phyloP scores from a whole-genome alignment of 2,113 vertebrate genomes.

The Ageneiosus marmoratus region DNA sequence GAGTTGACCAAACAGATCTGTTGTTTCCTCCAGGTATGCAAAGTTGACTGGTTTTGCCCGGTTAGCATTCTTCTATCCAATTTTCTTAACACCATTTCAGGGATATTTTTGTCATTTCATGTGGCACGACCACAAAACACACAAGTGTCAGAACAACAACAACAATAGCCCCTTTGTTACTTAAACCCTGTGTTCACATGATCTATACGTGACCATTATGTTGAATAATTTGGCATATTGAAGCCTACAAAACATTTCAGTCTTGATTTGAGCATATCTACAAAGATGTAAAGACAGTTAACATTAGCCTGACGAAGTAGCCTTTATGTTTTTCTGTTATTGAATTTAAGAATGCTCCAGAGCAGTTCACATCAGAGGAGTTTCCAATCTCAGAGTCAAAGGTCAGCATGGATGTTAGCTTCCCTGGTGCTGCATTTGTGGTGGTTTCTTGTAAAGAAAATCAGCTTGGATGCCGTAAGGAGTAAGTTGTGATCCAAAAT shows the following conservation, averaged over 20 bases:
- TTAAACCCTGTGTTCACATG: neutral
- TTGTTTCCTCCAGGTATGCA: constrained; percentile 87
- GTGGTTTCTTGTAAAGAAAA: constrained; percentile 95
- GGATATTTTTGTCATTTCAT: neutral
- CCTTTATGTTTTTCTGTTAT: neutral
- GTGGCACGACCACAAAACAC: no score
- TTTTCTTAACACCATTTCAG: neutral
- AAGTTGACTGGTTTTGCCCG: neutral
- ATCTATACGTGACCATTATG: neutral
- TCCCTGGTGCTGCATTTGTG: constrained; percentile 94
- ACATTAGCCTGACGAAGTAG: neutral
- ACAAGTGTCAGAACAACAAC: neutral
- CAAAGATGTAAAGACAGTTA: neutral
- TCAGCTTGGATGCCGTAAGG: constrained; percentile 93
- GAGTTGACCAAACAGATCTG: constrained; percentile 96
- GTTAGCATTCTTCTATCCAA: neutral
- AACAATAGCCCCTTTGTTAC: neutral
- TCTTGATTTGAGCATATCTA: neutral
- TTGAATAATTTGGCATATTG: neutral
- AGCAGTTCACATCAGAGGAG: constrained; percentile 94
- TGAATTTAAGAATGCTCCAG: constrained; percentile 84
- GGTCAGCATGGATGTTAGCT: constrained; percentile 96
- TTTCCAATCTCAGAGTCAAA: constrained; percentile 94
- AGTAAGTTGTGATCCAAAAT: constrained; percentile 75
- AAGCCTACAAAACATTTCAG: neutral